These are phyloP conservation scores for Arrhopalites spinosus DNA, from an alignment of 2,888 invertebrate genomes.

Conservation along the genomic window DNA sequence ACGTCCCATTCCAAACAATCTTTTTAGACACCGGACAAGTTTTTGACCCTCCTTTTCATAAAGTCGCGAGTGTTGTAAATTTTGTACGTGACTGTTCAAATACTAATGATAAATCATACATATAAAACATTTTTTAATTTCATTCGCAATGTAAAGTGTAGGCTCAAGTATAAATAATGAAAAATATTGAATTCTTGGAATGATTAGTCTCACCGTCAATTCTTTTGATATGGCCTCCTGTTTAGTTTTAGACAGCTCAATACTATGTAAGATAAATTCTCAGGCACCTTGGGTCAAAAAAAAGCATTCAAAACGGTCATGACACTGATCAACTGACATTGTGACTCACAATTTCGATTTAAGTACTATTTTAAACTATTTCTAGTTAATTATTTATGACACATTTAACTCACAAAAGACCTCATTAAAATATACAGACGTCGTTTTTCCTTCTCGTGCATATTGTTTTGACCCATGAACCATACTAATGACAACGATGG, in stretches of 20 bases:
- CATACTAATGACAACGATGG: not conserved
- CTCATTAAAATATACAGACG: not conserved
- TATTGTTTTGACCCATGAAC: not conserved
- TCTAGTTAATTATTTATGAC: too few relatives aligned
- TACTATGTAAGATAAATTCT: not conserved
- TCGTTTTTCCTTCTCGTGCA: not conserved
- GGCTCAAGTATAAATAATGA: too few relatives aligned
- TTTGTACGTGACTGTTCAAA: not conserved
- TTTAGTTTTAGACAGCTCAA: not conserved
- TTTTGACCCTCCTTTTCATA: not conserved
- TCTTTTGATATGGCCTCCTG: constrained; percentile 7
- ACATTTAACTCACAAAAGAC: too few relatives aligned
- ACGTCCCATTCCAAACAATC: not conserved
- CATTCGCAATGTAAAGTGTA: too few relatives aligned
- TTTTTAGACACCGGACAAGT: not conserved
- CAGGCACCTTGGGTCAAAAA: too few relatives aligned
- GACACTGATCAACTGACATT: too few relatives aligned
- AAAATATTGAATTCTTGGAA: not conserved
- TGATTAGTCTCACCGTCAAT: not conserved
- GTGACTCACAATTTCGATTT: too few relatives aligned
- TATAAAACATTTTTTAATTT: too few relatives aligned
- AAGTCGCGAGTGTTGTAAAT: not conserved
- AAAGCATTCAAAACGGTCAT: too few relatives aligned
- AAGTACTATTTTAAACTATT: too few relatives aligned
- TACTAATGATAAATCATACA: not conserved